Conservation (phyloP, 2,797 vertebrate species). For the Urosaurus nigricauda region DNA sequence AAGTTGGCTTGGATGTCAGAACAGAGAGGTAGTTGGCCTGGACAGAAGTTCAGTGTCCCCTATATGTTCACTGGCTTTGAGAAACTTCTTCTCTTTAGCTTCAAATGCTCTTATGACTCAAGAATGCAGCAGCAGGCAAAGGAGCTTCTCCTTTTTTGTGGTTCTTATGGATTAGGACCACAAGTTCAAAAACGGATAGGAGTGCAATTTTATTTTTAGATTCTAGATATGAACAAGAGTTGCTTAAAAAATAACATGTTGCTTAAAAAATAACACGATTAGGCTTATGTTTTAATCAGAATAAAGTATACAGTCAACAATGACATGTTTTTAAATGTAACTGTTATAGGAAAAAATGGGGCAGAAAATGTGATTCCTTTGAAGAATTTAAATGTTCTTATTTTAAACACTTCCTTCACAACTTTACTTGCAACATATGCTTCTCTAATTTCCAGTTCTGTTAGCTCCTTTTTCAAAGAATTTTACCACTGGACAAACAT, state of each 20-base stretch:
- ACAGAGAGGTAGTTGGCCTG: background rate
- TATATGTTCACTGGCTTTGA: background rate
- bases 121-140: background rate
- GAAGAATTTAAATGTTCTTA: background rate
- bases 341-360: constrained; percentile 58
- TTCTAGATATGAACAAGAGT: background rate
- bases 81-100: background rate
- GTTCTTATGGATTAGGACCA: background rate
- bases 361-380: constrained; percentile 56
- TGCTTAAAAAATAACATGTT: constrained; percentile 1
- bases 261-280: constrained; percentile 22
- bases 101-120: background rate
- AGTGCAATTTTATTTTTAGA: constrained; percentile 31
- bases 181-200: background rate
- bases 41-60: background rate
- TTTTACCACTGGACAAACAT: constrained; percentile 46
- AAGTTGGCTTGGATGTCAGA: background rate
- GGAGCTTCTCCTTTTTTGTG: background rate
- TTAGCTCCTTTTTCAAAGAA: constrained; percentile 60
- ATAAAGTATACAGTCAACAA: constrained; percentile 58
- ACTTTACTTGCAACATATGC: constrained; percentile 60
- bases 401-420: no score
- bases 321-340: constrained; percentile 37
- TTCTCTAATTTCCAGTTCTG: constrained; percentile 68
- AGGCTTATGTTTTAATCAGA: constrained; percentile 32